Conservation (phyloP, 2,797 vertebrate species). For the Pseudochirops cupreus region DNA sequence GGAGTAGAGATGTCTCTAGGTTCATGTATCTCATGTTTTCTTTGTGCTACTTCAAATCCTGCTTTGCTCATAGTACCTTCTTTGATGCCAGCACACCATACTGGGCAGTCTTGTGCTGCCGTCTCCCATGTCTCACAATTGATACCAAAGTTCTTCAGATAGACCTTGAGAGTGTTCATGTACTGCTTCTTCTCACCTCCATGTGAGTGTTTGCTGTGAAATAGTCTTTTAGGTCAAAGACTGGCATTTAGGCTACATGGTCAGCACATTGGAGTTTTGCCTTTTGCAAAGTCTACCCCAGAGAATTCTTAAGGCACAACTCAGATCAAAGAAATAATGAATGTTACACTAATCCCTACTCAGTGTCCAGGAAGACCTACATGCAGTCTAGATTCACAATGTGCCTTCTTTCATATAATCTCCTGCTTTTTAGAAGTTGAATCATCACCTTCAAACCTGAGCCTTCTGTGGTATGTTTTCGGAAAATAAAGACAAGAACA, state of each 20-base stretch:
- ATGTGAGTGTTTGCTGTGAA: not conserved
- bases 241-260: not conserved
- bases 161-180: not conserved
- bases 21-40: not conserved
- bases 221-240: not conserved
- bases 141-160: not conserved
- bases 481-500: not conserved
- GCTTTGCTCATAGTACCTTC: not conserved
- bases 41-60: not conserved
- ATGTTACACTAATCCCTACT: slow-evolving; percentile 33
- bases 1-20: not conserved
- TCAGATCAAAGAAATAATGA: slow-evolving; percentile 28
- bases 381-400: slow-evolving; percentile 26
- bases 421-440: slow-evolving; percentile 21
- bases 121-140: not conserved
- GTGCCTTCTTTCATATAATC: slow-evolving; percentile 37
- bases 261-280: not conserved
- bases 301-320: slow-evolving; percentile 4
- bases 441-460: slow-evolving; percentile 12
- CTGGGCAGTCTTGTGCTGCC: not conserved
- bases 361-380: not conserved
- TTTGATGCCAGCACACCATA: not conserved
- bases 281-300: not conserved
- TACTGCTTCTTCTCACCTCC: not conserved
- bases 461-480: slow-evolving; percentile 20